Evolutionary conservation across 2,797 vertebrate species (phyloP).

Genomic region (Clarias laeviceps): DNA sequence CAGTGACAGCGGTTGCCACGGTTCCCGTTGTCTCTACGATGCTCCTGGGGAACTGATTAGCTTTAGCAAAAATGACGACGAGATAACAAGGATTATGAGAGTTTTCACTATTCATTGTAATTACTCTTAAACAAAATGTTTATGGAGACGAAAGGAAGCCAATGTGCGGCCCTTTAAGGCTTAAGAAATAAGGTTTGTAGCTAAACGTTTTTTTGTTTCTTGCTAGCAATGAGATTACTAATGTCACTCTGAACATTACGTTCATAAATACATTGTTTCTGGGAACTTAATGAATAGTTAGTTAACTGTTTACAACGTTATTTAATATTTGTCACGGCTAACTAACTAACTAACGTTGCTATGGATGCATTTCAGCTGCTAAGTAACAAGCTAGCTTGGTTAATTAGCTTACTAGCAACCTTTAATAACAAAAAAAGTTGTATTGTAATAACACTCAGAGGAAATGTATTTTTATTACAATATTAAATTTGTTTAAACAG

Average conservation of each 20-base stretch:
- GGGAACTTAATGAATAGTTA: background rate
- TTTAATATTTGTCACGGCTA: background rate
- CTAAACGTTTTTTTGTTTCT: background rate
- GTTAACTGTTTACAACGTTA: background rate
- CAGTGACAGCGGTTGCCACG: background rate
- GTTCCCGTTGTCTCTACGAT: slow-evolving; percentile 5
- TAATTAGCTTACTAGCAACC: background rate
- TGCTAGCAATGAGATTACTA: background rate
- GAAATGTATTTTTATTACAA: background rate
- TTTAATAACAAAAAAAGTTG: background rate
- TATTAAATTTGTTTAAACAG: background rate
- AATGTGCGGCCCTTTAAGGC: background rate
- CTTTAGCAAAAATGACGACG: background rate
- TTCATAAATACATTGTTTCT: background rate
- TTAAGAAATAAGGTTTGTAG: slow-evolving; percentile 10
- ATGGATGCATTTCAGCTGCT: background rate
- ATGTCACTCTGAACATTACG: background rate
- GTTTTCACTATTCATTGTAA: background rate
- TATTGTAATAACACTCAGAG: background rate
- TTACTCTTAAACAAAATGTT: background rate
- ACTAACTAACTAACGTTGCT: background rate
- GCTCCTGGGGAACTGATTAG: background rate
- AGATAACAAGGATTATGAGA: background rate
- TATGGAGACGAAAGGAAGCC: background rate
- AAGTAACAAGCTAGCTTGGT: background rate